Base-by-base conservation (phyloP, 2,888 invertebrate genomes). In the Graphium colonna region DNA sequence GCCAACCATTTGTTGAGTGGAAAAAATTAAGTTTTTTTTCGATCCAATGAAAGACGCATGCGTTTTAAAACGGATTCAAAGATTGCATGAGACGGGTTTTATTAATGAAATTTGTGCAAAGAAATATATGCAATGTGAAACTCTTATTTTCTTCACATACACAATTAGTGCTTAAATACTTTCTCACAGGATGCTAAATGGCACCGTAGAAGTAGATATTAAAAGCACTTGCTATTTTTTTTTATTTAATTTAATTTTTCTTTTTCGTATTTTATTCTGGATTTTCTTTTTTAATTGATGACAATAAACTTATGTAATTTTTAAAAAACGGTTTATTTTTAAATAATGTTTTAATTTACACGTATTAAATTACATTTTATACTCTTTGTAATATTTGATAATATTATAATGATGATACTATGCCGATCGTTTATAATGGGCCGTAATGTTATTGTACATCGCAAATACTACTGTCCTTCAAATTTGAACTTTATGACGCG, bases 371-470 rank as follows among this genome's bases (percentile, higher is more conserved):
- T n/a, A n/a, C n/a, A n/a, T n/a, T n/a, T n/a, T n/a, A n/a, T n/a
- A n/a, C n/a, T n/a, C n/a, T n/a, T n/a, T n/a, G n/a, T n/a, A n/a
- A n/a, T n/a, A n/a, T n/a, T n/a, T n/a, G n/a, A n/a, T n/a, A n/a
- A n/a, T n/a, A n/a, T n/a, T n/a, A n/a, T n/a, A n/a, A n/a, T n/a
- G n/a, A n/a, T n/a, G n/a, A n/a, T n/a, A n/a, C n/a, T n/a, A 5
- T 26, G 26, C 7, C 26, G 7, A 7, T 26, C 26, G 10, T n/a
- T 3, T 31, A 16, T 39, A 26, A 15, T 47, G 52, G 47, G 47
- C 47, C 52, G 52, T 52, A 52, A 52, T 46, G 52, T 52, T 52
- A 52, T 52, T 52, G 47, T 52, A 26, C 10, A 47, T 21, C 28
- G 13, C 16, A 12, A 15, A 36, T 7, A 47, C 36, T 31, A 33